Evolutionary conservation across 2,113 vertebrate species (phyloP), one percentile per base, ranked within the genome.

Genomic region (Tragelaphus strepsiceros): DNA sequence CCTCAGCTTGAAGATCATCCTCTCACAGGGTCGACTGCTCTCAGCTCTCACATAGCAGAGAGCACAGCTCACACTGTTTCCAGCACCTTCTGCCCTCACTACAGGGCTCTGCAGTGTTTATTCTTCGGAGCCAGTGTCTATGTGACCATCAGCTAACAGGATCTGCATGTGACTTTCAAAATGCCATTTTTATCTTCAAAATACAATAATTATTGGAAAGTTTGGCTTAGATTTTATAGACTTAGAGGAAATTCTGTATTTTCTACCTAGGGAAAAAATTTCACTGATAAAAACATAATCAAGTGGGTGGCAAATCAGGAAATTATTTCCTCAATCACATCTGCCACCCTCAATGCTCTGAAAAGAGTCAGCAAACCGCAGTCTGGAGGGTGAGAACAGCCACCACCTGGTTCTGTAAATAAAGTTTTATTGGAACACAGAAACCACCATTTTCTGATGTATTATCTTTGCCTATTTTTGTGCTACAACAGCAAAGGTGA

Each of bases 381-480:
- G 13, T 1, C 28, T 62, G 11, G 2, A 30, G 61, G 30, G 14
- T 0, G 1, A 64, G 0, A 64, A 30, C 30, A 32, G 61, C 30
- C 62, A 64, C 30, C 62, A n/a, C 14, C 15, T 64, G 15, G 2
- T 64, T 17, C 3, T 64, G 6, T 7, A 64, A 32, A 64, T 64
- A 64, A 32, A 64, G 6, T 64, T 64, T 32, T 17, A 64, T 17
- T 64, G 30, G 62, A 64, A 64, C 62, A 64, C 15, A 64, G 62
- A 0, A 1, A 56, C 21, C 3, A 0, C 61, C 61, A 30, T 7
- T 32, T 7, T 0, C 28, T 28, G 24, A 61, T 61, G 11, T 61
- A 13, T 61, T 61, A 61, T 28, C 26, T 62, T 32, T 62, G 13
- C 61, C 61, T 32, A 14, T n/a, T 15, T 67, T 67, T 67, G 32